These are phyloP conservation scores for Smutsia gigantea DNA, from an alignment of 2,797 vertebrate genomes.

Conservation along the genomic window DNA sequence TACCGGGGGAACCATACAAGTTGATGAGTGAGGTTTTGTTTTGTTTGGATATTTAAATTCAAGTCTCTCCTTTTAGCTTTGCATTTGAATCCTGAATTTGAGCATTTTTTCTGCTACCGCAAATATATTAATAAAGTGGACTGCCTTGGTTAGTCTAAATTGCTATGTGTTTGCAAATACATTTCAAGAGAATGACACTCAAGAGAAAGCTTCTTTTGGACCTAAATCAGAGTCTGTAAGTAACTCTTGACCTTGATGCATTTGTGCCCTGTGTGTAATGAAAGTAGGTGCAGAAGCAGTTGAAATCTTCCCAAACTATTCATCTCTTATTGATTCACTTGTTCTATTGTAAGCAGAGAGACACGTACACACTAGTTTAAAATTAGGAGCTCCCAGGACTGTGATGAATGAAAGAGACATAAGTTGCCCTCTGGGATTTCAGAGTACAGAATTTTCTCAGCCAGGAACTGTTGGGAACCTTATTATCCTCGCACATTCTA, in stretches of 20 bases:
- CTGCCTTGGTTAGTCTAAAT: conserved; percentile 79
- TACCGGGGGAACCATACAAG: conserved; percentile 25
- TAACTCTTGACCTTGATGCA: conserved; percentile 78
- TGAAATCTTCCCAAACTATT: conserved; percentile 81
- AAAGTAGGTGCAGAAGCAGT: conserved; percentile 69
- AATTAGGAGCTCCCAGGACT: conserved; percentile 76
- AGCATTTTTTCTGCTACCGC: conserved; percentile 69
- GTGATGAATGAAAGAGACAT: conserved; percentile 72
- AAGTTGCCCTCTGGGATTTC: conserved; percentile 66
- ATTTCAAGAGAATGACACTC: conserved; percentile 75
- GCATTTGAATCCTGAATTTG: conserved; percentile 67
- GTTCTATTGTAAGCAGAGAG: conserved; percentile 77
- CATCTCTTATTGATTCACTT: conserved; percentile 78
- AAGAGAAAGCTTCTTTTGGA: conserved; percentile 72
- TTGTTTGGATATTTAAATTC: conserved; percentile 69
- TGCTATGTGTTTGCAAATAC: conserved; percentile 78
- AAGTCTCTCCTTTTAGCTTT: conserved; percentile 55
- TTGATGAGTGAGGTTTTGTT: conserved; percentile 56
- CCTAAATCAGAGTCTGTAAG: conserved; percentile 75
- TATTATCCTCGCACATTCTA: conserved; percentile 35
- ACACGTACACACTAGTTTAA: conserved; percentile 74
- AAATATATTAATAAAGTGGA: conserved; percentile 76
- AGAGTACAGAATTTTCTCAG: conserved; percentile 65
- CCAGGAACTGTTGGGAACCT: conserved; percentile 30
- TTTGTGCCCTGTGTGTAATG: conserved; percentile 66